These are phyloP conservation scores for Sphaerophoria rueppellii DNA, from an alignment of 2,888 invertebrate species.

Conservation along the genomic window DNA sequence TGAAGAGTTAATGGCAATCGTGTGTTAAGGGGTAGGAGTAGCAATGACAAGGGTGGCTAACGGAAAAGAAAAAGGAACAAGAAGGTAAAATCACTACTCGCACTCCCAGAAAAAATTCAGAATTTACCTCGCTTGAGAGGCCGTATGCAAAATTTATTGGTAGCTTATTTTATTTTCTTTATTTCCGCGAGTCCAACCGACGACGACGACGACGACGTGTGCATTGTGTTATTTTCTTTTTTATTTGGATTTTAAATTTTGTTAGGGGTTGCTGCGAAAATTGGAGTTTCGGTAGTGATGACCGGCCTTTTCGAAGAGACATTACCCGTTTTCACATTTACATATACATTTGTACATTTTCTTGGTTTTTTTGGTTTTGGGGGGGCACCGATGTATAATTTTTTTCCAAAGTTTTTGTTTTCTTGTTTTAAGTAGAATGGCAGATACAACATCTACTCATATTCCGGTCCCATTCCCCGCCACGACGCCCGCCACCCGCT, in stretches of 20 bases:
- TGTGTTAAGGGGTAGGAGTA: slow-evolving; percentile 4
- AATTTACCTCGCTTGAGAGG: slow-evolving; percentile 25
- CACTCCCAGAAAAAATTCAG: background rate
- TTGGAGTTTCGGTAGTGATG: slow-evolving; percentile 60
- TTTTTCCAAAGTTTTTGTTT: slow-evolving; percentile 31
- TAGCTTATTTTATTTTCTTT: slow-evolving; percentile 68
- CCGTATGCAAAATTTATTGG: slow-evolving; percentile 70
- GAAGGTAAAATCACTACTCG: slow-evolving; percentile 64
- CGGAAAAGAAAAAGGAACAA: slow-evolving; percentile 67
- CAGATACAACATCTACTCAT: slow-evolving; percentile 28
- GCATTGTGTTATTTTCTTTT: slow-evolving; percentile 59
- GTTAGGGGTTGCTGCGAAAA: slow-evolving; percentile 66
- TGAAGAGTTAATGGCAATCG: slow-evolving; percentile 72
- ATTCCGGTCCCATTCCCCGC: background rate
- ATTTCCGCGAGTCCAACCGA: slow-evolving; percentile 52
- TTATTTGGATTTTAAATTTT: slow-evolving; percentile 52
- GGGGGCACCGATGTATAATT: slow-evolving; percentile 48
- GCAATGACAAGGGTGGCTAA: slow-evolving; percentile 35
- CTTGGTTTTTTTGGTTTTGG: slow-evolving; percentile 45
- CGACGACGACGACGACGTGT: slow-evolving; percentile 39
- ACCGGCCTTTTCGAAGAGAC: slow-evolving; percentile 48
- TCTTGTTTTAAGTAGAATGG: slow-evolving; percentile 34
- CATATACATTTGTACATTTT: slow-evolving; percentile 48
- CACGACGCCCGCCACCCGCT: background rate
- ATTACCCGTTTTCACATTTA: slow-evolving; percentile 42